phyloP scores from a whole-genome alignment of 2,888 invertebrate species.

The Drosophila acutilabella region DNA sequence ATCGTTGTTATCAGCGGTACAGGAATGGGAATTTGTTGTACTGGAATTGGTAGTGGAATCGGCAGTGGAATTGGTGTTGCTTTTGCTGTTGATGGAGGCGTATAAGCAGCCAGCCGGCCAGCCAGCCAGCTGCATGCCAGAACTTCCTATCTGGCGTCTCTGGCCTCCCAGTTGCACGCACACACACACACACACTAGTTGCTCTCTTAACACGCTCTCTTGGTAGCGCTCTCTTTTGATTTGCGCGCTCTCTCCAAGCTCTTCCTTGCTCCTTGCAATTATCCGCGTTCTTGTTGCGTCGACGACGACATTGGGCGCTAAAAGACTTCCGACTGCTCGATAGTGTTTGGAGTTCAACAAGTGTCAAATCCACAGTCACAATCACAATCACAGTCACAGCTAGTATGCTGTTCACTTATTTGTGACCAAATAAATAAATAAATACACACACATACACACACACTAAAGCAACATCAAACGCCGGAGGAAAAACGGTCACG shows the following conservation, averaged over 20 bases:
- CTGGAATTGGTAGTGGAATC: conserved; percentile 1
- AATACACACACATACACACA: neutral
- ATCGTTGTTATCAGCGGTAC: conserved; percentile 12
- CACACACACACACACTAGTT: neutral
- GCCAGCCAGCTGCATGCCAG: conserved; percentile 74
- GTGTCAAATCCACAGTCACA: conserved; percentile 43
- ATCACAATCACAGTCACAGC: neutral
- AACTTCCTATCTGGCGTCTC: conserved; percentile 33
- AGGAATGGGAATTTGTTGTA: conserved; percentile 15
- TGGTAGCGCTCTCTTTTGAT: neutral
- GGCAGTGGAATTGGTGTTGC: conserved; percentile 16
- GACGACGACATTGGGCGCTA: conserved; percentile 40
- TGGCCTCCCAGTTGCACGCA: conserved; percentile 11
- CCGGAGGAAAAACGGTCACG: conserved; percentile 56
- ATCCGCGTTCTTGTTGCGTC: conserved; percentile 36
- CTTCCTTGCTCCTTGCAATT: conserved; percentile 16
- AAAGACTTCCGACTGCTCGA: conserved; percentile 8
- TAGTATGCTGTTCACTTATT: conserved; percentile 1
- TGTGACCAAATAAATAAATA: conserved; percentile 14
- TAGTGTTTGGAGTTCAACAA: conserved; percentile 49
- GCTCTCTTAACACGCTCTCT: neutral
- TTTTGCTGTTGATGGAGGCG: conserved; percentile 38
- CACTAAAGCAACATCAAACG: neutral
- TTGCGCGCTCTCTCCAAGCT: neutral
- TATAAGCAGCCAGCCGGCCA: conserved; percentile 66